Evolutionary conservation across 2,888 invertebrate genomes (phyloP).

Genomic region (Brassicogethes aeneus): DNA sequence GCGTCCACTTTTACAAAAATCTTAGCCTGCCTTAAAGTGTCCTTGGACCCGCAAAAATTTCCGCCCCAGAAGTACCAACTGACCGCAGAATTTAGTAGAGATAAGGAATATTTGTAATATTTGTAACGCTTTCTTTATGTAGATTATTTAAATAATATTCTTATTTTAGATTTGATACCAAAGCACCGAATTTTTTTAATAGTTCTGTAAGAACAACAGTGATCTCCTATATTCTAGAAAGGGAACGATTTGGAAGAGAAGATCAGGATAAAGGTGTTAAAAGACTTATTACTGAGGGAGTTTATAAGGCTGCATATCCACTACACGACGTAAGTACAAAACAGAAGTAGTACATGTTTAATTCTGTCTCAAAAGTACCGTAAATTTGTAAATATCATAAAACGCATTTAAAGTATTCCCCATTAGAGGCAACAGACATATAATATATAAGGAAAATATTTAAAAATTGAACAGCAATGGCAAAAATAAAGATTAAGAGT

Average conservation of each 20-base stretch:
- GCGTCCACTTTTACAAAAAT: conserved; percentile 33
- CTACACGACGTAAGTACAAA: conserved; percentile 60
- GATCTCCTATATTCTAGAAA: conserved; percentile 65
- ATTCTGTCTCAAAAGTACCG: too few species aligned
- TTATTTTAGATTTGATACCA: conserved; percentile 51
- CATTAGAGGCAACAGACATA: too few species aligned
- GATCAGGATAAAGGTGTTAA: conserved; percentile 57
- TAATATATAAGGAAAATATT: too few species aligned
- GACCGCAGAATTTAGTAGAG: conserved; percentile 59
- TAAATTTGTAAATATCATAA: too few species aligned
- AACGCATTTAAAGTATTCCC: too few species aligned
- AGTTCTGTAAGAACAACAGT: conserved; percentile 56
- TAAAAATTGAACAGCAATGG: too few species aligned
- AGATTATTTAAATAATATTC: conserved; percentile 5
- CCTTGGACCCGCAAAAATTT: conserved; percentile 50
- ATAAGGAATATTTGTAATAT: conserved; percentile 66
- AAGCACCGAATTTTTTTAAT: conserved; percentile 59
- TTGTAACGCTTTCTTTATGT: conserved; percentile 4
- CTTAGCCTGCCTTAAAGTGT: conserved; percentile 46
- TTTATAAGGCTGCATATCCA: conserved; percentile 64
- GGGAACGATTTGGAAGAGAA: conserved; percentile 54
- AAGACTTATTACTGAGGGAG: conserved; percentile 52
- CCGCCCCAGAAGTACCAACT: conserved; percentile 54
- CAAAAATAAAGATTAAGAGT: too few species aligned
- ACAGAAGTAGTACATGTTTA: too few species aligned